A percentile compares a stretch with the other conserved stretches of the same genome.
phyloP scores from a whole-genome alignment of 2,888 invertebrate genomes.

The Callimorpha dominula region DNA sequence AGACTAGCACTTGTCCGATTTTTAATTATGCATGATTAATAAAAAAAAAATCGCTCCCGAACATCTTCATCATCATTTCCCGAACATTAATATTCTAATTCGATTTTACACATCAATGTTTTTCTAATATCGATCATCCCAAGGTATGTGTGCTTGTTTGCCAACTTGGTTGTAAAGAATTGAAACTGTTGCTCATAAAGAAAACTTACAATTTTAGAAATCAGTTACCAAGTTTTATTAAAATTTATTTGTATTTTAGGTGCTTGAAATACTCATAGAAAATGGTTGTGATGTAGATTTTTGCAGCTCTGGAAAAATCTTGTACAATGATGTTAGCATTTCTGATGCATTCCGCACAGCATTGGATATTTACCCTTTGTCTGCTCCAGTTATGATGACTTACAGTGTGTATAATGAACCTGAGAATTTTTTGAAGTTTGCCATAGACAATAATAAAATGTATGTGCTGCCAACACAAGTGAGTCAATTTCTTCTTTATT shows the following conservation, averaged over 20 bases:
- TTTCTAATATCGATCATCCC: not conserved
- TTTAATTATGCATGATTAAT: too few relatives aligned
- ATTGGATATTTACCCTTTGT: conserved; percentile 66
- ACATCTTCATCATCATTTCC: too few relatives aligned
- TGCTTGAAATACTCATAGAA: conserved; percentile 73
- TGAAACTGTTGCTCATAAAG: not conserved
- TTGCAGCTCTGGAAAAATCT: conserved; percentile 56
- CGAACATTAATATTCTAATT: too few relatives aligned
- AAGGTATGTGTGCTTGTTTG: not conserved
- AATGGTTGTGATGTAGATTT: conserved; percentile 81
- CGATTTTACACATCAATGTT: not conserved
- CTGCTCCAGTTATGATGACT: conserved; percentile 69
- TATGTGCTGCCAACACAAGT: conserved; percentile 67
- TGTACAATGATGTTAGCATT: conserved; percentile 51
- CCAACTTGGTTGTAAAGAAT: not conserved
- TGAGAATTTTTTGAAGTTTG: conserved; percentile 64
- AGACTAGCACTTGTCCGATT: too few relatives aligned
- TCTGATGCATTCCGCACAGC: conserved; percentile 80
- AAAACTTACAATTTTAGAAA: not conserved
- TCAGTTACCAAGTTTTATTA: not conserved
- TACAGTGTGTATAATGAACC: conserved; percentile 79
- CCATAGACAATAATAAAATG: conserved; percentile 58
- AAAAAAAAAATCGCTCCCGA: too few relatives aligned
- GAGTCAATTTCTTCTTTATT: conserved; percentile 45
- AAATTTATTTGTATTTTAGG: conserved; percentile 56